A percentile compares a stretch with the other conserved stretches of the same genome.
These are phyloP conservation scores for Acromyrmex charruanus DNA, from an alignment of 1,140 invertebrate genomes.

Conservation along the genomic window DNA sequence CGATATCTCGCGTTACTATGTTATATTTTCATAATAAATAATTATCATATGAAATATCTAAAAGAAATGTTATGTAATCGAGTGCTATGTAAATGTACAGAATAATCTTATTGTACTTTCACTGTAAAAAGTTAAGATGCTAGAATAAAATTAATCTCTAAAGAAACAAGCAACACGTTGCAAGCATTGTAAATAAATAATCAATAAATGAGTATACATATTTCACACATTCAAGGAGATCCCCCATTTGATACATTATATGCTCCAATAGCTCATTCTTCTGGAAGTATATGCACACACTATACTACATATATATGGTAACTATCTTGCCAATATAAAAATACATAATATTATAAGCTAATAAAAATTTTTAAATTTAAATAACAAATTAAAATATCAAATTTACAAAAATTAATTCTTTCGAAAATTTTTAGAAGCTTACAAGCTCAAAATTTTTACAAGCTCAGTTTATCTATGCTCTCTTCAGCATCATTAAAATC, in stretches of 20 bases:
- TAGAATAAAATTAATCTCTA: slow-evolving; percentile 34
- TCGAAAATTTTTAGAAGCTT: neutral
- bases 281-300: slow-evolving; percentile 71
- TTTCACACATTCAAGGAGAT: slow-evolving; percentile 50
- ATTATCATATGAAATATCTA: neutral
- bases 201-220: slow-evolving; percentile 79
- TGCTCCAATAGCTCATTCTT: slow-evolving; percentile 83
- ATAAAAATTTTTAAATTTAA: slow-evolving; percentile 33
- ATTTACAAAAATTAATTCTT: neutral
- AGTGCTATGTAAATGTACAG: neutral
- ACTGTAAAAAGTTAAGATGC: slow-evolving; percentile 21
- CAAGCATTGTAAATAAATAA: slow-evolving; percentile 72
- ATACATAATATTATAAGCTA: slow-evolving; percentile 18
- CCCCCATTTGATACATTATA: slow-evolving; percentile 76
- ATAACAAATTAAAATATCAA: slow-evolving; percentile 10
- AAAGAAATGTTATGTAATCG: slow-evolving; percentile 1
- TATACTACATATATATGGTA: slow-evolving; percentile 17
- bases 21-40: slow-evolving; percentile 31
- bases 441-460: too few species aligned
- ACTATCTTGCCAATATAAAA: slow-evolving; percentile 31
- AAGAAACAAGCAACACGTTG: slow-evolving; percentile 53
- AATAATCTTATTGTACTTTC: slow-evolving; percentile 13
- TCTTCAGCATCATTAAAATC: neutral
- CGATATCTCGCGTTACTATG: neutral
- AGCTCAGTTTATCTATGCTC: neutral